Base-by-base conservation (phyloP, 2,113 vertebrate species). In the Gymnobelideus leadbeateri region DNA sequence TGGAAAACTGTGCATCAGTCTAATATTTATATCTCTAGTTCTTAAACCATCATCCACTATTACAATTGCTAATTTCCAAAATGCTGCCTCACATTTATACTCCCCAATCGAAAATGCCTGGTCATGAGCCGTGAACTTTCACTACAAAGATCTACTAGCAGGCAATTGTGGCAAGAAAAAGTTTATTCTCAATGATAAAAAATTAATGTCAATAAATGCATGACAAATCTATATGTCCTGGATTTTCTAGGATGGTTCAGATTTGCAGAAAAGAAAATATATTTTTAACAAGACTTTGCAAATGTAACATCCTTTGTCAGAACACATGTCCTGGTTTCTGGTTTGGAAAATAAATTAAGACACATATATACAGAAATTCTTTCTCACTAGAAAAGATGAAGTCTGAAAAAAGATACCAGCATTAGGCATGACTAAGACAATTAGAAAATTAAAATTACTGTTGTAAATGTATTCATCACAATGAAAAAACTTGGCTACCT, bases 1-100 rank as follows among this genome's bases (percentile, higher is more conserved):
- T 95, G 93, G 96, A 96, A 98, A 98, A 98, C 96, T 96, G 50
- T 92, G 94, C 77, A 96, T 97, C 61, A 49, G 51, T 94, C 94
- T 97, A 96, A 93, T 92, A 90, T 91, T 96, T 95, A 97, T 0
- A 47, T 94, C 97, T 97, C 94, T 95, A 95, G 93, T 96, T 92
- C 89, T 96, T 97, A 95, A 97, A 93, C 95, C 94, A 90, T 91
- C 96, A 96, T 94, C 89, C 93, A 92, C 51, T 91, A 90, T 89
- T 92, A 6, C 94, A 93, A 94, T 31, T 92, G 93, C 95, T 94
- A 92, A 97, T 93, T 94, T 96, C 96, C 96, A 92, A 97, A 98
- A 97, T 94, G 96, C 94, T 95, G 93, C 96, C 95, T 98, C 94
- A 96, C 89, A 97, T 96, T 97, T 93, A 92, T 91, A 95, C 24